Conservation (phyloP, 2,113 vertebrate species). For the Thryonomys swinderianus region DNA sequence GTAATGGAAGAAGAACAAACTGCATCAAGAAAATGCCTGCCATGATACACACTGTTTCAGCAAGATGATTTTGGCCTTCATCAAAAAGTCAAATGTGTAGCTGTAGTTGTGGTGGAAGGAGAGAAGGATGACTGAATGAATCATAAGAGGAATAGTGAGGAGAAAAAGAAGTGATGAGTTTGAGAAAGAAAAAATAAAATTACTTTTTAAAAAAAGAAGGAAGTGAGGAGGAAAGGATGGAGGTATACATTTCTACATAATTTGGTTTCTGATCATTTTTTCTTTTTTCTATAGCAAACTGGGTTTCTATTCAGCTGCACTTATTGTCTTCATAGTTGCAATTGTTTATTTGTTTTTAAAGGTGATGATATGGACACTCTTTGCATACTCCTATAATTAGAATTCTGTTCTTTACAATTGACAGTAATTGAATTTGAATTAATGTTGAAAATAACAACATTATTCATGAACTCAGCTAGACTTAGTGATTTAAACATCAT, state of each 20-base stretch:
- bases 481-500: neutral
- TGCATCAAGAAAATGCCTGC: neutral
- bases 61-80: neutral
- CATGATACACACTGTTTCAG: neutral
- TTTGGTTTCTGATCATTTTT: neutral
- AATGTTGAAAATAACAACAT: conserved; percentile 5
- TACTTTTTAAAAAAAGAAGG: neutral
- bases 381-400: neutral
- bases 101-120: too few relatives aligned
- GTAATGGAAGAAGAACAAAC: neutral
- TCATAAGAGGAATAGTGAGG: neutral
- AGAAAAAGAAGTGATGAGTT: neutral
- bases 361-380: neutral
- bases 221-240: neutral
- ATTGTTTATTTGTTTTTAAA: neutral
- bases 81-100: neutral
- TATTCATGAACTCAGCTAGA: neutral
- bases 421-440: conserved; percentile 1
- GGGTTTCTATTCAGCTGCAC: neutral
- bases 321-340: neutral
- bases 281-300: neutral
- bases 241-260: neutral
- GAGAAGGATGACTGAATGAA: neutral
- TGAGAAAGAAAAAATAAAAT: neutral
- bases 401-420: neutral